These are phyloP conservation scores for Amphiprion ocellaris DNA, from an alignment of 2,113 vertebrate species.

Conservation along the genomic window DNA sequence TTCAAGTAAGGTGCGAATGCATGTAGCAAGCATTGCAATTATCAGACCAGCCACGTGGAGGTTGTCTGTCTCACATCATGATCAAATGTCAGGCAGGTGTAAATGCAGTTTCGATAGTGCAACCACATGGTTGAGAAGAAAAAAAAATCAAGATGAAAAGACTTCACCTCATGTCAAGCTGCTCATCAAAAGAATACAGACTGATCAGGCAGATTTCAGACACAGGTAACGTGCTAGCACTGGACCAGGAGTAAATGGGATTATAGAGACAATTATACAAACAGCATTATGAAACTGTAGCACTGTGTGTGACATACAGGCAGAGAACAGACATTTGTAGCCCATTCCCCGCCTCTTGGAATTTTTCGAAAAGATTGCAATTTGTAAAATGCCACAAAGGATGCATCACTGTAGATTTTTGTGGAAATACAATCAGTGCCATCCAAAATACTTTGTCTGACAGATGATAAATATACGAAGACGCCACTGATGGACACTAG, in stretches of 20 bases:
- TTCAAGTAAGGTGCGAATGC: background rate
- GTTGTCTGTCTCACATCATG: background rate
- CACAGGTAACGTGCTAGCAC: no score
- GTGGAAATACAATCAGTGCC: constrained; percentile 4
- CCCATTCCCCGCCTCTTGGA: background rate
- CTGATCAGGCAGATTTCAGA: no score
- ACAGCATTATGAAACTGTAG: background rate
- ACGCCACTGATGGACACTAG: background rate
- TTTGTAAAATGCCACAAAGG: constrained; percentile 3
- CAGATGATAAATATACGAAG: background rate
- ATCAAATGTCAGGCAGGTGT: background rate
- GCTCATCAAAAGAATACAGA: background rate
- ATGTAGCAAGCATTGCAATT: background rate
- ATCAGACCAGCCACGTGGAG: background rate
- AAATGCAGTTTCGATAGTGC: background rate
- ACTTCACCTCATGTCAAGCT: no score
- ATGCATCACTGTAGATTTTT: background rate
- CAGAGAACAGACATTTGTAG: background rate
- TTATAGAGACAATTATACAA: no score
- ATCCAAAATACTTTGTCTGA: constrained; percentile 2
- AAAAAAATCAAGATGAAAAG: no score
- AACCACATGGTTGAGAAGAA: background rate
- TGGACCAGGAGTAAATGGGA: no score
- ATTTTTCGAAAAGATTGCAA: background rate
- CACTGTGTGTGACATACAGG: background rate